Percentiles rank a stretch among this genome's conserved stretches.
These are phyloP conservation scores for Geophilus truncorum DNA, from an alignment of 2,888 invertebrate genomes.

Conservation along the genomic window DNA sequence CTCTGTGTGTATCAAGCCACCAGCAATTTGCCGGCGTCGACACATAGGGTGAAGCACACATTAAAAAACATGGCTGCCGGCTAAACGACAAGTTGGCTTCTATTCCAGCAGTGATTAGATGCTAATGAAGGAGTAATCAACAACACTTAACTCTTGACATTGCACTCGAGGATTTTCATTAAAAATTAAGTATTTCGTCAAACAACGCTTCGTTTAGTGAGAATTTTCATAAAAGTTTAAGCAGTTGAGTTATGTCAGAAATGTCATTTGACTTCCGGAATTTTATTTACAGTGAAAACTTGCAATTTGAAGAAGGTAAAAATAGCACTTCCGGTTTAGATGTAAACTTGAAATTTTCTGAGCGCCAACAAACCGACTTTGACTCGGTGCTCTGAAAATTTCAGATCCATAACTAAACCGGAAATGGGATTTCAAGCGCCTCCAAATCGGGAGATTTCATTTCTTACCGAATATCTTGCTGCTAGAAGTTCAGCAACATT, in stretches of 20 bases:
- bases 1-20: neutral
- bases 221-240: too few species aligned
- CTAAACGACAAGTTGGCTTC: neutral
- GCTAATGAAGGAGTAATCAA: neutral
- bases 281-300: too few species aligned
- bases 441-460: neutral
- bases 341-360: too few species aligned
- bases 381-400: too few species aligned
- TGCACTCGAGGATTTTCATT: neutral
- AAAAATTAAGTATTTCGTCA: too few species aligned
- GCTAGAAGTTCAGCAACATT: conserved; percentile 50
- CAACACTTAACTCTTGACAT: neutral
- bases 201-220: too few species aligned
- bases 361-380: too few species aligned
- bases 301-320: too few species aligned
- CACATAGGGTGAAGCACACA: neutral
- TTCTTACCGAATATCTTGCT: conserved; percentile 65
- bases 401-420: too few species aligned
- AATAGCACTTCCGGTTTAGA: too few species aligned
- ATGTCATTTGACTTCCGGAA: too few species aligned
- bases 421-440: neutral
- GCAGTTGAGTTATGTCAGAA: too few species aligned
- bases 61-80: neutral
- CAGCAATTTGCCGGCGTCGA: neutral
- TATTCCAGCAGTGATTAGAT: neutral